Percentiles rank a stretch among this genome's conserved stretches.
phyloP scores from a whole-genome alignment of 1,140 invertebrate species.

The Sitobion miscanthi region DNA sequence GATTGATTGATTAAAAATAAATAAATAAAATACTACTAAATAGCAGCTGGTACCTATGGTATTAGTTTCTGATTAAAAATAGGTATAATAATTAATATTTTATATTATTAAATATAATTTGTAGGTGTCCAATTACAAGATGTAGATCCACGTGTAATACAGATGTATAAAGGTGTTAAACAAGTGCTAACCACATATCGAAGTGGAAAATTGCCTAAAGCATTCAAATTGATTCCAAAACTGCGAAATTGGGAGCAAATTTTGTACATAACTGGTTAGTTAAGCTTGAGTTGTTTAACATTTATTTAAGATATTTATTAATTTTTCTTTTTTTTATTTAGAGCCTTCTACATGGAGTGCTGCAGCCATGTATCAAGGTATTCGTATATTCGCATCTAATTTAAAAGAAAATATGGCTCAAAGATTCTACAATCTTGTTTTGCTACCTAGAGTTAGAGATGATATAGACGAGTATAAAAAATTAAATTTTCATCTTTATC shows the following conservation, averaged over 20 bases:
- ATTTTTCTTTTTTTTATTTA: conserved; percentile 58
- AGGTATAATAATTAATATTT: not conserved
- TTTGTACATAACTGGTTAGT: conserved; percentile 77
- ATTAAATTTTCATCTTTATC: conserved; percentile 96
- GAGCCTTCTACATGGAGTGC: conserved; percentile 85
- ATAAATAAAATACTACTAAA: not conserved
- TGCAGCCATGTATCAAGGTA: conserved; percentile 95
- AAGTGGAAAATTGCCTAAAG: conserved; percentile 96
- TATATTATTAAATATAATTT: conserved; percentile 37
- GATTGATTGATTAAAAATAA: not conserved
- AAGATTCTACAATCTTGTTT: conserved; percentile 91
- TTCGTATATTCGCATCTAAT: conserved; percentile 95
- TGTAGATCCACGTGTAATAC: conserved; percentile 74
- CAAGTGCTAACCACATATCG: conserved; percentile 88
- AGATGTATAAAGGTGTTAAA: conserved; percentile 88
- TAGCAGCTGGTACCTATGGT: not conserved
- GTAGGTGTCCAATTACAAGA: conserved; percentile 75
- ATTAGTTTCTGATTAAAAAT: not conserved
- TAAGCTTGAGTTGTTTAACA: not conserved
- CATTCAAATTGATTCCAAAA: conserved; percentile 95
- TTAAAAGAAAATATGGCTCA: conserved; percentile 96
- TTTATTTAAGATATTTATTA: not conserved
- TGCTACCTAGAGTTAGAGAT: conserved; percentile 91
- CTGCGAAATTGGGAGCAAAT: conserved; percentile 97
- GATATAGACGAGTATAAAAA: conserved; percentile 95